Percentiles rank a stretch among this genome's conserved stretches.
Evolutionary conservation across 2,888 invertebrate species (phyloP).

Genomic region (Calliopum simillimum): DNA sequence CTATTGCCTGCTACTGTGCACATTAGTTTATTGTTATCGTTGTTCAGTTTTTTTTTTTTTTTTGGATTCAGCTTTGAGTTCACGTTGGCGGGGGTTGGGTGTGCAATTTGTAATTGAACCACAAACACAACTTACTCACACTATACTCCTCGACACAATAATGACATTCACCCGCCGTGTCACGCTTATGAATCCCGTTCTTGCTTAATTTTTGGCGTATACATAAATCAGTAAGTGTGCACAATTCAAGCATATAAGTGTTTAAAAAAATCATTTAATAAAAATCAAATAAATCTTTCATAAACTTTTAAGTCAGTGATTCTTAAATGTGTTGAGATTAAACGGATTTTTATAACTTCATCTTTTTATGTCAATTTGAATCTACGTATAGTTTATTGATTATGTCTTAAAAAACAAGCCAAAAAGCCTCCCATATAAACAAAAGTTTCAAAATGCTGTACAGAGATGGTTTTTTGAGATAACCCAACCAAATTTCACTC

Average conservation of each 20-base stretch:
- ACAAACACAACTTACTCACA: conserved; percentile 20
- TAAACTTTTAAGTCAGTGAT: conserved; percentile 23
- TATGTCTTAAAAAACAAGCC: too few species aligned
- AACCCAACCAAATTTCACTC: too few species aligned
- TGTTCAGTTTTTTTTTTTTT: neutral
- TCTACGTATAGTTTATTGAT: too few species aligned
- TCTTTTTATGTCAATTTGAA: too few species aligned
- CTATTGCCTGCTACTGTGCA: neutral
- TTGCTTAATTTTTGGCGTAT: conserved; percentile 3
- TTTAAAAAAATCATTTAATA: conserved; percentile 37
- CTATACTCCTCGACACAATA: neutral
- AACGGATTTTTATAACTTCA: too few species aligned
- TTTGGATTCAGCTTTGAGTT: neutral
- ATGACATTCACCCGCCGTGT: neutral
- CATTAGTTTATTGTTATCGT: neutral
- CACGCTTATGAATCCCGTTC: neutral
- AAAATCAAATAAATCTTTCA: conserved; percentile 20
- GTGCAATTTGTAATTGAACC: conserved; percentile 28
- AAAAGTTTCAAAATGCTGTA: too few species aligned
- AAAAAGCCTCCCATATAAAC: too few species aligned
- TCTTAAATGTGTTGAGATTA: neutral
- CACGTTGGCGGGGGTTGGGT: conserved; percentile 3
- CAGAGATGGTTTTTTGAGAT: too few species aligned
- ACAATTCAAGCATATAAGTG: conserved; percentile 40
- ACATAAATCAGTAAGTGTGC: conserved; percentile 36